These are phyloP conservation scores for Drosophila sturtevanti DNA, from an alignment of 1,140 invertebrate species.

Conservation along the genomic window DNA sequence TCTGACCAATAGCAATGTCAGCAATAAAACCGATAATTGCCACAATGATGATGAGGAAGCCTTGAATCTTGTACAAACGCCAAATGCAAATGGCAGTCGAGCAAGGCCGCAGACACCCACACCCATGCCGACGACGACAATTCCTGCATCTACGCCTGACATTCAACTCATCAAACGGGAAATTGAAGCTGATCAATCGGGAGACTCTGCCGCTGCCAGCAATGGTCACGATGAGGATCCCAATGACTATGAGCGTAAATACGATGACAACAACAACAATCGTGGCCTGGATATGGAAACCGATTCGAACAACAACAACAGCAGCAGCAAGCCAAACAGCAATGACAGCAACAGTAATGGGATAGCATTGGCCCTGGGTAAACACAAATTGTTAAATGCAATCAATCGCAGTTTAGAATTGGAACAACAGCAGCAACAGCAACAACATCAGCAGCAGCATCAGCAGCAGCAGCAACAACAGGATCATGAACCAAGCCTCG, in stretches of 20 bases:
- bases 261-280: conserved; percentile 75
- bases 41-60: conserved; percentile 66
- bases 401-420: conserved; percentile 68
- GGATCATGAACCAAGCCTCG: neutral
- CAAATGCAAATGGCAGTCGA: conserved; percentile 62
- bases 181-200: conserved; percentile 46
- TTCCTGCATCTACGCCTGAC: conserved; percentile 55
- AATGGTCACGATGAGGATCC: conserved; percentile 68
- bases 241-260: conserved; percentile 55
- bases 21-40: conserved; percentile 21
- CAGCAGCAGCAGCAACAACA: conserved; percentile 36
- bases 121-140: conserved; percentile 15
- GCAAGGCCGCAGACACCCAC: conserved; percentile 39
- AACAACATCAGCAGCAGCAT: conserved; percentile 37
- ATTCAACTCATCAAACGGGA: conserved; percentile 67
- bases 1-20: conserved; percentile 51
- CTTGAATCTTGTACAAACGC: conserved; percentile 72
- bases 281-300: conserved; percentile 64
- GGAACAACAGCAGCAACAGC: conserved; percentile 47
- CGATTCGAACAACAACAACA: conserved; percentile 77
- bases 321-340: conserved; percentile 45
- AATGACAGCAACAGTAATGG: conserved; percentile 48
- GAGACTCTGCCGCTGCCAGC: conserved; percentile 19
- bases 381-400: conserved; percentile 66
- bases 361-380: conserved; percentile 60